Base-by-base conservation (phyloP, 2,797 vertebrate genomes). In the Apodemus agrarius region DNA sequence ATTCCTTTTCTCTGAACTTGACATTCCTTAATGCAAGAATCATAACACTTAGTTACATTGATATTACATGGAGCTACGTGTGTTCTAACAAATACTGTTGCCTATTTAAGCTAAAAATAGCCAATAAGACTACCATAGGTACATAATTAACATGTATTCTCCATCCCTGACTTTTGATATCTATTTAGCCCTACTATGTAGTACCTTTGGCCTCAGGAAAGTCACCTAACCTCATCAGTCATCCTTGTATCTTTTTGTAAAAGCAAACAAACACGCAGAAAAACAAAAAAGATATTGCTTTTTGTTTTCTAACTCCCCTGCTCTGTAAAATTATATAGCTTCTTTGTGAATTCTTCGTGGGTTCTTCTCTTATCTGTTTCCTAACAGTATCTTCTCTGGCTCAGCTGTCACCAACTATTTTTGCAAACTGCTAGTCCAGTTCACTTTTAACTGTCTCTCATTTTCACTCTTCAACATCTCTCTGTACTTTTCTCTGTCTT, bases 81-180 rank as follows among this genome's bases (percentile, higher is more conserved):
- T 75, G 6, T 72, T 84, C 13, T 81, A 52, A 54, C 26, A 80
- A 80, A 81, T 14, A 24, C 3, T 31, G 11, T 31, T 76, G 85
- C n/a, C n/a, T 46, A 3, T 61, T 46, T 52, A 37, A 37, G 22
- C 5, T 78, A 91, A 17, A 0, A 12, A 24, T 2, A 75, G 16
- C 3, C 8, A 91, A 6, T 37, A 21, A 21, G 0, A 29, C 4
- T 16, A 34, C 1, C 3, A 0, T 49, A 24, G 46, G 16, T 54
- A 54, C 8, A 3, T 59, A 2, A 21, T 79, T 74, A 19, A 3
- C 13, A 21, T 75, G 2, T 52, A 37, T 6, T 19, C n/a, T 96
- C 17, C 57, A n/a, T 43, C 40, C 0, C 34, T 92, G 34, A 11
- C 34, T 46, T 6, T 14, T 13, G 9, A 11, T 16, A 17, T 89